Conservation (phyloP, 2,113 vertebrate genomes). For the Grammomys surdaster region DNA sequence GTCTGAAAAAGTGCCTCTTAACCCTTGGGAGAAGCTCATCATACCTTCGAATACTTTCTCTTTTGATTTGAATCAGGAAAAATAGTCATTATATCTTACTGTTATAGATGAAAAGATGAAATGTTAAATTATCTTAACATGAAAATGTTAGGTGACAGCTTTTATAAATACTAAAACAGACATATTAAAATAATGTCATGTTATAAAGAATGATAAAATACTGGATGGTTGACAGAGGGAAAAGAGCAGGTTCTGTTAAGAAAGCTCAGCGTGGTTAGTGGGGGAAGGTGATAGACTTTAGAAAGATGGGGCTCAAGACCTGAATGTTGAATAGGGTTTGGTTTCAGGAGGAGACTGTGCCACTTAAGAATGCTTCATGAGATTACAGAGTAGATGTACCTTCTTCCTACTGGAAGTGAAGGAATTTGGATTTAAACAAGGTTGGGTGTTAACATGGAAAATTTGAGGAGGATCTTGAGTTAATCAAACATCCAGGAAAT, state of each 20-base stretch:
- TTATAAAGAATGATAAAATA: not conserved
- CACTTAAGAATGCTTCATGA: not conserved
- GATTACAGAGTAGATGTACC: not conserved
- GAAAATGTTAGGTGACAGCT: not conserved
- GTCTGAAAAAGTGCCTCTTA: not conserved
- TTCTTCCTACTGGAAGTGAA: not conserved
- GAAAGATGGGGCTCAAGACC: not conserved
- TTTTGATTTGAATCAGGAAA: not conserved
- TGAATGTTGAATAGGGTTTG: not conserved
- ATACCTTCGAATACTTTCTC: not conserved
- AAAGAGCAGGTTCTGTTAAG: not conserved
- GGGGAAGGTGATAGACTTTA: not conserved
- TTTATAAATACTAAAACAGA: not conserved
- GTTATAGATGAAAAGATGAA: not conserved
- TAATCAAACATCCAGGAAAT: not conserved
- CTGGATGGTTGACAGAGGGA: not conserved
- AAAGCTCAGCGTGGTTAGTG: not conserved
- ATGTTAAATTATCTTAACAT: not conserved
- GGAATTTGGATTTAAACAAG: not conserved
- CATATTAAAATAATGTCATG: not conserved
- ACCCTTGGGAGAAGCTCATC: not conserved
- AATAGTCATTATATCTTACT: not conserved
- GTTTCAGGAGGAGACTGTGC: not conserved
- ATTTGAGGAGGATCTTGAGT: not conserved
- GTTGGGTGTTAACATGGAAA: not conserved